Evolutionary conservation across 1,140 invertebrate species (phyloP), one percentile per base, ranked within the genome.

Genomic region (Trigoniulus corallinus): DNA sequence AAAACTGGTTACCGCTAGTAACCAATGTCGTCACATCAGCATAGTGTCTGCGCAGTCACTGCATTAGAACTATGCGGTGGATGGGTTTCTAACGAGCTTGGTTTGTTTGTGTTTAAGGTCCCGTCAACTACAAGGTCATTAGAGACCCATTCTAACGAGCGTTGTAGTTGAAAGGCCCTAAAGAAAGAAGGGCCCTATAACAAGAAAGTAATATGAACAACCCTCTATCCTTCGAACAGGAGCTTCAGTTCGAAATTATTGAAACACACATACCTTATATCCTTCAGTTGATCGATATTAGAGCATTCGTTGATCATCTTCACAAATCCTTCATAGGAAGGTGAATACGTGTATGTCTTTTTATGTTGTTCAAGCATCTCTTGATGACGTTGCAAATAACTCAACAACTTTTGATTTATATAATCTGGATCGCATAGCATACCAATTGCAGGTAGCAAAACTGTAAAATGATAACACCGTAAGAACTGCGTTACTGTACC

Each of bases 291-390:
- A 60, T 88, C 84, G 44, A 88, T 64, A 66, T 86, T 84, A 56
- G 76, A 76, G 39, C 79, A 84, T 54, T 74, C 78, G 56, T 85
- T 81, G 46, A 93, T 88, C 60, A 87, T 77, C 53, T 82, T 77
- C 41, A 91, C 75, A 62, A 91, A 88, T 54, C 89, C 85, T 64
- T 93, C 86, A 64, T 88, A 91, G 15, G 81, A 86, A 52, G 84
- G 82, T 0, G 86, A 84, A 65, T 88, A 87, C 54, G 86, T 82
- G 57, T 88, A 88, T 1, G 82, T 86, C 53, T 80, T 77, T 42
- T 79, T 72, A 54, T 84, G 82, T 64, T 87, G 81, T 13, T 81
- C 82, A 42, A 80, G 75, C 21, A 64, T 53, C 48, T 84, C 74
- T 57, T 85, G 76, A 51, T 84, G 79, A 1, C 80, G 75, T 62